Evolutionary conservation across 2,113 vertebrate species (phyloP), one percentile per base, ranked within the genome.

Genomic region (Nerophis lumbriciformis): DNA sequence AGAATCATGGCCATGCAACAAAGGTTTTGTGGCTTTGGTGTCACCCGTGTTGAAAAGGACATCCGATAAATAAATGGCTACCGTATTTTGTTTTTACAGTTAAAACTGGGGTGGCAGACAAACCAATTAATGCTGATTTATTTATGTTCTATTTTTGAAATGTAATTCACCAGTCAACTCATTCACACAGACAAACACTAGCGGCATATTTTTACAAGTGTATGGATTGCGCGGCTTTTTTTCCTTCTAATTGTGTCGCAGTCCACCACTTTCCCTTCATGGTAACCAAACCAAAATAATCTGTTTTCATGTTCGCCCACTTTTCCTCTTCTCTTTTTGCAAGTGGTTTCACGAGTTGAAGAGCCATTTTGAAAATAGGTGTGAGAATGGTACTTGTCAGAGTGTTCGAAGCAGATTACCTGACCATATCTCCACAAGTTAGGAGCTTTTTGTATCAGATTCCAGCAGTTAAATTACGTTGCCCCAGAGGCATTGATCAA

Each of bases 131-230:
- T 45, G 42, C 42, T 45, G 10, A 5, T 45, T 45, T 12, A 3
- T 45, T 45, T 12, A 8, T 39, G 10, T 45, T 45, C 42, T 61
- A 51, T 56, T 68, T 70, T 28, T 28, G 1, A 28, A 28, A 28
- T 59, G 54, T 77, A 16, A 64, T 60, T 62, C 38, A 58, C 9
- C 16, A 5, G 35, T 59, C 39, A 19, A 38, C 47, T 35, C 55
- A 59, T 56, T 57, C 47, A 6, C 9, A 37, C 49, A 71, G 61
- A 66, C 56, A 56, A 48, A n/a, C n/a, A 54, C 68, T 16, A 61
- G 56, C 39, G 1, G 72, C 77, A 83, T 83, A 79, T 81, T 80
- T 87, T 76, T 75, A 62, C 79, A 73, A 82, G 64, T 51, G 50
- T 77, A 77, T 68, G 73, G 77, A 77, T 73, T 65, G 73, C 75